phyloP scores from a whole-genome alignment of 1,140 invertebrate species.

The Diabrotica virgifera region DNA sequence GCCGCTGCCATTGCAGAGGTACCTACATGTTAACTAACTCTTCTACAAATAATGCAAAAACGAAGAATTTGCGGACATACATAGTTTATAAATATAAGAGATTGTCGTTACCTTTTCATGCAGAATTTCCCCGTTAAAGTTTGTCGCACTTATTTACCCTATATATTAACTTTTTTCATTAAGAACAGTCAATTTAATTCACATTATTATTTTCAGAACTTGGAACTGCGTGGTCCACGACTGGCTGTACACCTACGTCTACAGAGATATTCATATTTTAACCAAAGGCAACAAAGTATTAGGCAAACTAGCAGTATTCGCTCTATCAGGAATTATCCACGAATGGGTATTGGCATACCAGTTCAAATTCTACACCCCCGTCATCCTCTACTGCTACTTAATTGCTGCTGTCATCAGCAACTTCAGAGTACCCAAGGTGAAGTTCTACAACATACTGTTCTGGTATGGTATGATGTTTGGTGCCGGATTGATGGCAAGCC shows the following conservation, averaged over 20 bases:
- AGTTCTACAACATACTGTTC: slow-evolving; percentile 73
- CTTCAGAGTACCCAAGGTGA: slow-evolving; percentile 53
- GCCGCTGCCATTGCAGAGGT: too few species aligned
- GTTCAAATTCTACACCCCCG: slow-evolving; percentile 83
- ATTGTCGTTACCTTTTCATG: too few species aligned
- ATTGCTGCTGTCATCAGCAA: slow-evolving; percentile 59
- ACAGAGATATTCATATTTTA: slow-evolving; percentile 74
- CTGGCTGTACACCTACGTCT: slow-evolving; percentile 91
- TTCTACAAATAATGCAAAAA: too few species aligned
- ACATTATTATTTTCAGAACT: slow-evolving; percentile 53
- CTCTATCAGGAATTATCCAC: slow-evolving; percentile 43
- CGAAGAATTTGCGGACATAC: too few species aligned
- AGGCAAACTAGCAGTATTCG: slow-evolving; percentile 58
- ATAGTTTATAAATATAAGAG: too few species aligned
- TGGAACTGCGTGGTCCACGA: slow-evolving; percentile 96
- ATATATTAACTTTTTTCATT: too few species aligned
- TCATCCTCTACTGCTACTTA: slow-evolving; percentile 72
- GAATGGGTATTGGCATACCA: slow-evolving; percentile 79
- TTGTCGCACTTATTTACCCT: too few species aligned
- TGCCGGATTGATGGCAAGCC: slow-evolving; percentile 68
- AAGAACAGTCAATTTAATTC: too few species aligned
- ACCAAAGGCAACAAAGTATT: slow-evolving; percentile 52
- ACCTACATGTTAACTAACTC: too few species aligned
- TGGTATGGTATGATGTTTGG: slow-evolving; percentile 78
- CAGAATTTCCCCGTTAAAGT: too few species aligned